Evolutionary conservation across 2,797 vertebrate species (phyloP), one percentile per base, ranked within the genome.

Genomic region (Enteromius thamalakanensis): DNA sequence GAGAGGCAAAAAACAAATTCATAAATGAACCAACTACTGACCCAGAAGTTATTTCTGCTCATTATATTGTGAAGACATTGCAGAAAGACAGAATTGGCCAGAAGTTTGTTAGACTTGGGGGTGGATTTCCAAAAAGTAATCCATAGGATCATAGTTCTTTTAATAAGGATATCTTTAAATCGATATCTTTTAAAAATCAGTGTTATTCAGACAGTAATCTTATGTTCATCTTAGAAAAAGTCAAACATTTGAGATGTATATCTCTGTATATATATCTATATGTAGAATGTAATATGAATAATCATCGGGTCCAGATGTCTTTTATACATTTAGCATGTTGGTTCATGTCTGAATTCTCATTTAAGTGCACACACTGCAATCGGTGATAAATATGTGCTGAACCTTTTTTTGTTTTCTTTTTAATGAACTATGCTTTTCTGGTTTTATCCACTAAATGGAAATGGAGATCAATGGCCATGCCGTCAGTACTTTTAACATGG

Each of bases 281-380:
- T 42, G n/a, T 60, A 60, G n/a, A 78, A 72, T 79, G 15, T 67
- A 60, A 84, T 21, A 49, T 21, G 60, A 60, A 32, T 71, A n/a
- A 74, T 37, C 29, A 32, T n/a, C 12, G 7, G 12, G 29, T 60
- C 29, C 53, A 60, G 23, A 42, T 17, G 9, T 68, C 0, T 68
- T 79, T 40, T 34, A 74, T 79, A 15, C 26, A 62, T 32, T 76
- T 74, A n/a, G 71, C 69, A 67, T 51, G 80, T 88, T 86, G 86
- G 86, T 86, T 89, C 83, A 86, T 90, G 83, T 65, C 82, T 65
- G 77, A 86, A 72, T 87, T 90, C 75, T 53, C 9, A 75, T 80
- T n/a, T 81, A 60, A 19, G 23, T 80, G 34, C 58, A 65, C 84
- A 83, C 81, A 89, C 86, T 91, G 87, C 88, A 91, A 37, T 65